phyloP scores from a whole-genome alignment of 2,888 invertebrate species.

The Thysanoteuthis rhombus region DNA sequence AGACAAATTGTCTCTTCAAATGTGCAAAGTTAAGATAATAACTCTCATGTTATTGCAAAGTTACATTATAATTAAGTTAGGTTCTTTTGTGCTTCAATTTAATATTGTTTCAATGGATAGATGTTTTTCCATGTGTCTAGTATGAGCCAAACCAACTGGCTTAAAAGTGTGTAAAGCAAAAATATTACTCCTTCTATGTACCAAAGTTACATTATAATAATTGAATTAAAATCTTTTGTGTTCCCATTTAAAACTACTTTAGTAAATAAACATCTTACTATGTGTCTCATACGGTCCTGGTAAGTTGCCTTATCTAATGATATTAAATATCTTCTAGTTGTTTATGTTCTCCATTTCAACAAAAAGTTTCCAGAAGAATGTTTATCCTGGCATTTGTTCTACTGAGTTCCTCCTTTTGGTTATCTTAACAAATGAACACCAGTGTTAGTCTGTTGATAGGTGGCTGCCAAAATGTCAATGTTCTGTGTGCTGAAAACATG shows the following conservation, averaged over 20 bases:
- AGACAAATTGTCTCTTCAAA: not conserved
- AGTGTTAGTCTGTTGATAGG: not conserved
- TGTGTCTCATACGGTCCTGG: not conserved
- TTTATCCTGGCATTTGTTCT: not conserved
- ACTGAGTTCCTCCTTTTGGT: not conserved
- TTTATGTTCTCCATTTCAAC: not conserved
- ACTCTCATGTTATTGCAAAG: not conserved
- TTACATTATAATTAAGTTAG: not conserved
- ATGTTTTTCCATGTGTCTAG: not conserved
- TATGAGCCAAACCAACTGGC: not conserved
- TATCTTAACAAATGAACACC: not conserved
- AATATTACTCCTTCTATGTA: not conserved
- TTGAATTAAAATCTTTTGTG: not conserved
- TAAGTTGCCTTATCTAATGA: not conserved
- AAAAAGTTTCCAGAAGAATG: not conserved
- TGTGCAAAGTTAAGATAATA: not conserved
- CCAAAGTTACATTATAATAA: not conserved
- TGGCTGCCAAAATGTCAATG: not conserved
- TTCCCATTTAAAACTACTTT: not conserved
- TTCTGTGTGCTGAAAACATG: too few relatives aligned
- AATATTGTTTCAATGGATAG: not conserved
- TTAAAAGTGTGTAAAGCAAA: not conserved
- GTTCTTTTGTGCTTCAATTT: not conserved
- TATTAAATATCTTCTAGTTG: not conserved
- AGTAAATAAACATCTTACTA: not conserved